Conservation (phyloP, 2,888 invertebrate species). For the Yponomeuta evonymella region DNA sequence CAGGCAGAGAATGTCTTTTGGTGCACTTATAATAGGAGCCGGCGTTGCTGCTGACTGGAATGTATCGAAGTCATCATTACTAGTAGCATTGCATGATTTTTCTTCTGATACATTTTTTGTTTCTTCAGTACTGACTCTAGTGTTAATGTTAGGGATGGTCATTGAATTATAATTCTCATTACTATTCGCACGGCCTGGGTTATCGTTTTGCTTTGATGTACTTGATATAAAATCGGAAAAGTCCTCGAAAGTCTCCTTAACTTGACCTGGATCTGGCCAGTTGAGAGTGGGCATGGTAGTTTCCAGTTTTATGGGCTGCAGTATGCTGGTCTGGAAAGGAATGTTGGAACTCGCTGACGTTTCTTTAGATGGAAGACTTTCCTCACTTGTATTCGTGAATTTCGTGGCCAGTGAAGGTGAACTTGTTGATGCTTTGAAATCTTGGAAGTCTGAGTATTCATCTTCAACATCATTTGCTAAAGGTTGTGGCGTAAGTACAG, state of each 20-base stretch:
- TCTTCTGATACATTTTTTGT: slow-evolving; percentile 7
- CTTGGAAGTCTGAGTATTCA: slow-evolving; percentile 67
- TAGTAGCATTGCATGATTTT: slow-evolving; percentile 25
- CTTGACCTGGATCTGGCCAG: slow-evolving; percentile 71
- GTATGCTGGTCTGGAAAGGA: slow-evolving; percentile 46
- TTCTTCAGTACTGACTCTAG: slow-evolving; percentile 17
- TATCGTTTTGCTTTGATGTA: slow-evolving; percentile 30
- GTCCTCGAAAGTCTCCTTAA: slow-evolving; percentile 63
- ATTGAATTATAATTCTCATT: background rate
- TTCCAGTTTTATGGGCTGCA: slow-evolving; percentile 65
- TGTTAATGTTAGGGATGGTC: slow-evolving; percentile 10
- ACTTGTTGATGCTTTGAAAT: slow-evolving; percentile 41
- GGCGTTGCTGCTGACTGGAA: slow-evolving; percentile 58
- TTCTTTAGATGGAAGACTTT: background rate
- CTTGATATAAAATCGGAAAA: slow-evolving; percentile 60
- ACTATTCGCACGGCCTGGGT: background rate
- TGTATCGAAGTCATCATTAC: slow-evolving; percentile 65
- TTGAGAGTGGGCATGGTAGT: slow-evolving; percentile 61
- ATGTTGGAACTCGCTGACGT: background rate
- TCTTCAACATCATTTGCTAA: slow-evolving; percentile 34
- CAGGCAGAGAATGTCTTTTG: background rate
- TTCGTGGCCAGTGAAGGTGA: slow-evolving; percentile 24
- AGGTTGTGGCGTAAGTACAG: slow-evolving; percentile 45
- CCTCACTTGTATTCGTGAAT: background rate
- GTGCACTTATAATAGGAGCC: background rate